Percentiles rank a stretch among this genome's conserved stretches.
Evolutionary conservation across 2,797 vertebrate genomes (phyloP).

Genomic region (Poecilia wingei): DNA sequence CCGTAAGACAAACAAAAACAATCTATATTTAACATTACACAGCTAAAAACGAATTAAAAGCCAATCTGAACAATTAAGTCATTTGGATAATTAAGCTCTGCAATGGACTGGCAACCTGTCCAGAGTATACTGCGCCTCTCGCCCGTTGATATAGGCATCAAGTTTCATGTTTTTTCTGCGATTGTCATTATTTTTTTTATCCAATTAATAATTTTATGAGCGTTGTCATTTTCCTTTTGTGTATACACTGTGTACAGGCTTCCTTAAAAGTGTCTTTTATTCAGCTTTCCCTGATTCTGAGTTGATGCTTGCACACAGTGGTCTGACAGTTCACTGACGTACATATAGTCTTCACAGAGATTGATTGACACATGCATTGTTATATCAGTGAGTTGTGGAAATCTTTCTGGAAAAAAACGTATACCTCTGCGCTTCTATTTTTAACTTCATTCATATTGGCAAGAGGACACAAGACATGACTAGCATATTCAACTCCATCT

Average conservation of each 20-base stretch:
- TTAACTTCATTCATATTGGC: conserved; percentile 55
- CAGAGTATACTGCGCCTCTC: no score
- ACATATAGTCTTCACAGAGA: conserved; percentile 7
- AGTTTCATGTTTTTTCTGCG: background rate
- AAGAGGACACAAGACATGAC: conserved; percentile 42
- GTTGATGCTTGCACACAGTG: conserved; percentile 26
- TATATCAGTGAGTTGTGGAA: conserved; percentile 43
- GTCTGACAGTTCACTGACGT: conserved; percentile 39
- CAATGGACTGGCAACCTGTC: no score
- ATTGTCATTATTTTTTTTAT: background rate
- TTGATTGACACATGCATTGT: conserved; percentile 46
- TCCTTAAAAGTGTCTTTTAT: background rate
- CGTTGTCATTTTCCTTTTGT: background rate
- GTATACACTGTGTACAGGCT: background rate
- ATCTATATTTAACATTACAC: background rate
- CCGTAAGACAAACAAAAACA: background rate
- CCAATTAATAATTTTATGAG: background rate
- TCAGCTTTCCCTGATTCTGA: conserved; percentile 6
- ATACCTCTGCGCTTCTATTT: conserved; percentile 50
- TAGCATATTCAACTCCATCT: conserved; percentile 52
- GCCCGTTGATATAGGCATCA: no score
- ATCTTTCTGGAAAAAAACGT: conserved; percentile 43
- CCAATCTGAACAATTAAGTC: background rate
- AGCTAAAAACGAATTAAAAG: background rate
- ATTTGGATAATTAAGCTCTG: background rate